Evolutionary conservation across 2,888 invertebrate species (phyloP).

Genomic region (Patella ulyssiponensis): DNA sequence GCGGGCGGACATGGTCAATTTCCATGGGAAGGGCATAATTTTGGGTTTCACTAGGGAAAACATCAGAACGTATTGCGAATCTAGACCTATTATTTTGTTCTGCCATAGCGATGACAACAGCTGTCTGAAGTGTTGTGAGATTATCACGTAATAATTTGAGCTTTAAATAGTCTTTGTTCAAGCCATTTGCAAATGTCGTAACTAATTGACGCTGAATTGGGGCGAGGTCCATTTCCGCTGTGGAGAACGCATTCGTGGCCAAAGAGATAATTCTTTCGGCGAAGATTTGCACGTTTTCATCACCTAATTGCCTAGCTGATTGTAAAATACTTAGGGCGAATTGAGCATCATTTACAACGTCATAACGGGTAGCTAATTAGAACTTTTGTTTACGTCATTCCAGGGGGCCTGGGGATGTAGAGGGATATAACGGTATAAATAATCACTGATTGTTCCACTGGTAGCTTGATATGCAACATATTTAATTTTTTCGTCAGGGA

Average conservation of each 20-base stretch:
- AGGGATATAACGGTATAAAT: not conserved
- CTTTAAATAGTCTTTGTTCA: too few species aligned
- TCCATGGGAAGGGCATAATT: not conserved
- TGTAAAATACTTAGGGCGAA: not conserved
- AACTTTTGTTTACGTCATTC: not conserved
- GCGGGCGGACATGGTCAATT: not conserved
- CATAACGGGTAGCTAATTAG: not conserved
- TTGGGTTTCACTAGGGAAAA: not conserved
- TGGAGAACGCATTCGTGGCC: too few species aligned
- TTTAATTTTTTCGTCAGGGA: too few species aligned
- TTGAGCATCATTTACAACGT: not conserved
- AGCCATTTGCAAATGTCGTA: too few species aligned
- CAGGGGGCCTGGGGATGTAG: not conserved
- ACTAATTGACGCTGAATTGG: too few species aligned
- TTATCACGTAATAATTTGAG: too few species aligned
- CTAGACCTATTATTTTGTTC: conserved; percentile 1
- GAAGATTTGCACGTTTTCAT: not conserved
- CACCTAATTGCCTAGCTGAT: not conserved
- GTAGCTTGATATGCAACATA: too few species aligned
- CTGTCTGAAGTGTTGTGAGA: not conserved
- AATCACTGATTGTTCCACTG: too few species aligned
- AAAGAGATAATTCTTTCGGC: too few species aligned
- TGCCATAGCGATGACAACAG: conserved; percentile 4
- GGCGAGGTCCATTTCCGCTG: too few species aligned
- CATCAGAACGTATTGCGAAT: not conserved